Evolutionary conservation across 2,888 invertebrate genomes (phyloP).

Genomic region (Adelphocoris suturalis): DNA sequence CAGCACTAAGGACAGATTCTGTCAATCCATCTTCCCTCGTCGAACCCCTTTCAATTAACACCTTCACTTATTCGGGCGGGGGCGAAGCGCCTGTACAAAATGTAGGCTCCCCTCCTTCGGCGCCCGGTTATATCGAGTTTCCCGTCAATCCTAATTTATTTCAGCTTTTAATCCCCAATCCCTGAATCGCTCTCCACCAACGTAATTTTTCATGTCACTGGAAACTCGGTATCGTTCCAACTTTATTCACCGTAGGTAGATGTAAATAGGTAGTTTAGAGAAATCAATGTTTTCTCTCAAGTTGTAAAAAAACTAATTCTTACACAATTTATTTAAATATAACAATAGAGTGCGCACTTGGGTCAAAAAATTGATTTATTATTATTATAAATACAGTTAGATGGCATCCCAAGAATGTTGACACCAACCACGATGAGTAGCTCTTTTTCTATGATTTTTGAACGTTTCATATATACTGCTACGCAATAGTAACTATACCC

Average conservation of each 20-base stretch:
- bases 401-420: no score
- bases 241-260: not conserved
- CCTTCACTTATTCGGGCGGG: constrained; percentile 30
- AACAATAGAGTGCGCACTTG: no score
- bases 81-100: constrained; percentile 40
- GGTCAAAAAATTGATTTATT: no score
- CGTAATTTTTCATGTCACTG: constrained; percentile 6
- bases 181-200: not conserved
- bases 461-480: no score
- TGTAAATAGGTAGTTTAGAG: no score
- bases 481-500: no score
- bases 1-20: constrained; percentile 55
- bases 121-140: constrained; percentile 28
- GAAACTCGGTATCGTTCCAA: not conserved
- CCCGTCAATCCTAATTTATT: constrained; percentile 46
- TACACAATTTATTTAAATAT: no score
- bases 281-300: no score
- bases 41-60: constrained; percentile 54
- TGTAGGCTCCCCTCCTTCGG: not conserved
- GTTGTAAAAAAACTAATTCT: no score
- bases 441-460: no score
- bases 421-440: no score
- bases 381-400: no score
- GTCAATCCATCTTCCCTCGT: constrained; percentile 52
- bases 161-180: constrained; percentile 26